Evolutionary conservation across 2,888 invertebrate genomes (phyloP).

Genomic region (Scaptomyza flava): DNA sequence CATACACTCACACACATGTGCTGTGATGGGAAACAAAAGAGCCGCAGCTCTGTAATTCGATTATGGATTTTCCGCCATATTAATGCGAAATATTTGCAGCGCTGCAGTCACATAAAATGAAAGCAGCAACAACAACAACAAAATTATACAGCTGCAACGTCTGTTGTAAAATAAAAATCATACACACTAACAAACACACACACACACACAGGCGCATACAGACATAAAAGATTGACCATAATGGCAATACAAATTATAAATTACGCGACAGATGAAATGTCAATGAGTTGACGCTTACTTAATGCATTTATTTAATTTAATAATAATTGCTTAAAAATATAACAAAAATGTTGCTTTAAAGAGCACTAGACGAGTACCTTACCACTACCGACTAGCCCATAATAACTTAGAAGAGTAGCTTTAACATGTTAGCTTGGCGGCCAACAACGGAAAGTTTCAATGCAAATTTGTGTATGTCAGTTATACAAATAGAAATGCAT

Average conservation of each 20-base stretch:
- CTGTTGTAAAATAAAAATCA: constrained; percentile 37
- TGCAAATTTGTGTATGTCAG: constrained; percentile 52
- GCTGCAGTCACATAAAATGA: constrained; percentile 59
- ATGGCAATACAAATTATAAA: constrained; percentile 78
- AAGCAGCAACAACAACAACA: constrained; percentile 48
- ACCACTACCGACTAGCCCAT: too few species aligned
- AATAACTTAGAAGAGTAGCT: too few species aligned
- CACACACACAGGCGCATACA: not conserved
- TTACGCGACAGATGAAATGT: constrained; percentile 80
- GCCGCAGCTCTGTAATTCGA: constrained; percentile 77
- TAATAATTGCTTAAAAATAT: constrained; percentile 43
- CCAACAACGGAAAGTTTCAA: constrained; percentile 17
- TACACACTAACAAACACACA: constrained; percentile 17
- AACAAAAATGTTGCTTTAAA: constrained; percentile 22
- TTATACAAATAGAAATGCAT: constrained; percentile 79
- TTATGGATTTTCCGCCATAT: constrained; percentile 81
- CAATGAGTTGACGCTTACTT: constrained; percentile 71
- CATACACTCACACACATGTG: constrained; percentile 1
- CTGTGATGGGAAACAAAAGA: constrained; percentile 69
- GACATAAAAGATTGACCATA: constrained; percentile 45
- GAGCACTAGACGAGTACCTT: not conserved
- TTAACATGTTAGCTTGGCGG: constrained; percentile 17
- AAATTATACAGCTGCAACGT: constrained; percentile 35
- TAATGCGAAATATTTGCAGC: constrained; percentile 80
- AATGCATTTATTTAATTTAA: constrained; percentile 79